Base-by-base conservation (phyloP, 2,797 vertebrate genomes). In the Xyrichtys novacula region DNA sequence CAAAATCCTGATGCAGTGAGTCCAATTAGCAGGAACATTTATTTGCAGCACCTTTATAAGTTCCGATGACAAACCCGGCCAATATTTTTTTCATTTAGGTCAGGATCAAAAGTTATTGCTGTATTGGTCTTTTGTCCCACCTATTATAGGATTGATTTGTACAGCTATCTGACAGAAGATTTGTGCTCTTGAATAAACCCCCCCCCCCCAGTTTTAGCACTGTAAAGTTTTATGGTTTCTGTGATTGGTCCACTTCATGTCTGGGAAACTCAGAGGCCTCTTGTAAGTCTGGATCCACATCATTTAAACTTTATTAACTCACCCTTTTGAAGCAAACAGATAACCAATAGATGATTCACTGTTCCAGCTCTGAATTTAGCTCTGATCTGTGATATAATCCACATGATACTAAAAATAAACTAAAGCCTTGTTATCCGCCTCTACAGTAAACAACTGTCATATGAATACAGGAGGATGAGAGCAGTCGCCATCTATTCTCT, bases 351-450 rank as follows among this genome's bases (percentile, higher is more conserved):
- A n/a, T 49, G 10, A 70, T 44, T 74, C 40, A 31, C 44, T 38
- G 42, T 54, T 78, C 78, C 40, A 66, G 49, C 26, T 31, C 19
- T 57, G 31, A 46, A 52, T 74, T 80, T 58, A 20, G 49, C 62
- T 60, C 68, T 69, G 46, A 80, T 46, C 42, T 77, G 14, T 50
- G 42, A 74, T 77, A 49, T 71, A 73, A 80, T 84, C 67, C 39
- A 55, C 25, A 46, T 63, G 46, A 78, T 81, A 77, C 70, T 60
- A 73, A 81, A 68, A 82, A 85, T 81, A 84, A 85, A 86, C 73
- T 1, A n/a, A 43, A 52, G 56, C 50, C 55, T 78, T 67, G 74
- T 83, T 80, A 79, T 79, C 71, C 70, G n/a, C 31, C 70, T 26
- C 47, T 74, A 76, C 69, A 72, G 68, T 84, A 85, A 89, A 54